Evolutionary conservation across 2,888 invertebrate genomes (phyloP).

Genomic region (Oconnorella tubifera): DNA sequence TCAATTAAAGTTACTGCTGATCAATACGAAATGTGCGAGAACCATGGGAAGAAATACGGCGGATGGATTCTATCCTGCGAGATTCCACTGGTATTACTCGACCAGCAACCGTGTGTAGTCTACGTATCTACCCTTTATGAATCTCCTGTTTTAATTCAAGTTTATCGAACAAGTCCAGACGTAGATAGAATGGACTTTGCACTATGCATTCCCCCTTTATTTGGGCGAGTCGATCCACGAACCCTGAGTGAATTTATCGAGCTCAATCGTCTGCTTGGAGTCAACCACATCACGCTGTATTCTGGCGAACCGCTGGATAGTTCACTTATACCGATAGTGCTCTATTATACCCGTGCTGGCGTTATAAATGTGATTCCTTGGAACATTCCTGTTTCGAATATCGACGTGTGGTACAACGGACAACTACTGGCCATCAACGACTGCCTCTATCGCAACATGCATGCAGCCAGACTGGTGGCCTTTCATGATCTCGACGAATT

Average conservation of each 20-base stretch:
- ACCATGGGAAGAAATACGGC: conserved; percentile 49
- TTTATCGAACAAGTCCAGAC: no score
- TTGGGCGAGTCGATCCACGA: conserved; percentile 44
- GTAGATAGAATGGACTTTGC: conserved; percentile 32
- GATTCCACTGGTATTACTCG: conserved; percentile 22
- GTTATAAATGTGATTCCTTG: conserved; percentile 39
- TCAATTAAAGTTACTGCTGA: no score
- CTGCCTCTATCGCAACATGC: conserved; percentile 51
- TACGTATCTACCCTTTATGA: not conserved
- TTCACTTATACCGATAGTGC: no score
- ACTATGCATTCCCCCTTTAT: conserved; percentile 51
- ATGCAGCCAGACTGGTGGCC: conserved; percentile 41
- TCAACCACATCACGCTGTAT: conserved; percentile 46
- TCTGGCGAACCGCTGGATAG: conserved; percentile 40
- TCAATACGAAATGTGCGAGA: conserved; percentile 54
- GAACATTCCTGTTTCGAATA: conserved; percentile 37
- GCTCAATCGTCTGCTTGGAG: conserved; percentile 45
- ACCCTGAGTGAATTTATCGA: conserved; percentile 51
- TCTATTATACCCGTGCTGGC: conserved; percentile 40
- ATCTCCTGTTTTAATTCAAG: no score
- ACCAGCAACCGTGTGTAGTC: no score
- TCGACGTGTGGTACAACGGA: conserved; percentile 50
- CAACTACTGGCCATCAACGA: conserved; percentile 52
- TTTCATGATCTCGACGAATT: conserved; percentile 54
- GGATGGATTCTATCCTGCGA: conserved; percentile 50